Evolutionary conservation across 2,888 invertebrate species (phyloP).

Genomic region (Gandaritis pyraliata): DNA sequence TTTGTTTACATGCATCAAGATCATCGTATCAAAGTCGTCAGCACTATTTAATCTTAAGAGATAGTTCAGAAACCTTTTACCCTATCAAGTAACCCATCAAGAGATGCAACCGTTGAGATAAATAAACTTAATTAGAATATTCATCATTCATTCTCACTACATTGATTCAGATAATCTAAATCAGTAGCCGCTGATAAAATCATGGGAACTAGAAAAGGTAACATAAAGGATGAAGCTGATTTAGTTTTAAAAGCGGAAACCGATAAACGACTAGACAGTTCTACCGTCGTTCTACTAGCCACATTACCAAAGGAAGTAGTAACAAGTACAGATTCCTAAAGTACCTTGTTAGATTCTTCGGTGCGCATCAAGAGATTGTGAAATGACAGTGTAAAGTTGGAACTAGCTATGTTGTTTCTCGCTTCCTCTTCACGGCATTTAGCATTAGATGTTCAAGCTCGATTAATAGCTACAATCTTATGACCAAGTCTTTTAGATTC

Average conservation of each 20-base stretch:
- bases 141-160: slow-evolving; percentile 31
- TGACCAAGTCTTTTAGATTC: slow-evolving; percentile 73
- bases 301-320: slow-evolving; percentile 34
- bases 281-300: slow-evolving; percentile 5
- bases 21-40: neutral
- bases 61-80: slow-evolving; percentile 22
- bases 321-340: slow-evolving; percentile 34
- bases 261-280: slow-evolving; percentile 17
- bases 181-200: slow-evolving; percentile 27
- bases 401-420: slow-evolving; percentile 19
- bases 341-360: slow-evolving; percentile 29
- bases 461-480: slow-evolving; percentile 68
- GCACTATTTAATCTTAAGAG: slow-evolving; percentile 26
- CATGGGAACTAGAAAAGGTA: slow-evolving; percentile 30
- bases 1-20: slow-evolving; percentile 11
- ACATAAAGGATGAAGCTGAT: slow-evolving; percentile 26
- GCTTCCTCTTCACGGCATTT: slow-evolving; percentile 32
- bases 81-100: slow-evolving; percentile 25
- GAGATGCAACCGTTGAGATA: slow-evolving; percentile 32
- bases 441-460: slow-evolving; percentile 54
- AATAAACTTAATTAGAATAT: slow-evolving; percentile 33
- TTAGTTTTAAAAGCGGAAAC: slow-evolving; percentile 36
- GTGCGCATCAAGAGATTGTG: slow-evolving; percentile 39
- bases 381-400: slow-evolving; percentile 11
- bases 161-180: slow-evolving; percentile 26